phyloP scores from a whole-genome alignment of 2,797 vertebrate genomes.

The Fistularia commersonii region DNA sequence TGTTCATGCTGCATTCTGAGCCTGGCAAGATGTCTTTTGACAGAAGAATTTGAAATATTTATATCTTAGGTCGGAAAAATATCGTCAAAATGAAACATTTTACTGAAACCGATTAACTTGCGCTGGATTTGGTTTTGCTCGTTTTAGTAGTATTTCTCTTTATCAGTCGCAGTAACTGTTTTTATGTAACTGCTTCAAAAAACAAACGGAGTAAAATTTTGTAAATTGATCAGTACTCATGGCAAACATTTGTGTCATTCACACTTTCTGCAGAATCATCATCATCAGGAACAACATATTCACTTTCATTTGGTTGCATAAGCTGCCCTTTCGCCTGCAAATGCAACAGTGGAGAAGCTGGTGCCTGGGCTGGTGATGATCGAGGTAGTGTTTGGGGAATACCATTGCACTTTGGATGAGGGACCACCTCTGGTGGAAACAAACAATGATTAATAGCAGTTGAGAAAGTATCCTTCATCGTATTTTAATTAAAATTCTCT shows the following conservation, averaged over 20 bases:
- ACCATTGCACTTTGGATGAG: conserved; percentile 9
- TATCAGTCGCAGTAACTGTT: too few relatives aligned
- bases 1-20: too few relatives aligned
- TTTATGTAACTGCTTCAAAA: too few relatives aligned
- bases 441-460: conserved; percentile 8
- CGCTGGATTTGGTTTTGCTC: too few relatives aligned
- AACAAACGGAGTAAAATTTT: too few relatives aligned
- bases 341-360: conserved; percentile 39
- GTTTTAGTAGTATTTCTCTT: too few relatives aligned
- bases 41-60: too few relatives aligned
- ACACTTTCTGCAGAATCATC: conserved; percentile 8
- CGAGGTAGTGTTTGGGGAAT: background rate
- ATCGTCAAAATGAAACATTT: too few relatives aligned
- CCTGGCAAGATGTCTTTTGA: too few relatives aligned
- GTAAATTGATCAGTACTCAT: too few relatives aligned
- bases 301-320: conserved; percentile 4
- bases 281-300: conserved; percentile 39
- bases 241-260: background rate
- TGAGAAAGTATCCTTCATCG: background rate
- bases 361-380: conserved; percentile 21
- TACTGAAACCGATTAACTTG: too few relatives aligned
- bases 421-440: conserved; percentile 30
- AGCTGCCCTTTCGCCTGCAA: background rate
- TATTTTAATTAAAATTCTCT: background rate
- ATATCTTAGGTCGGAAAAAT: too few relatives aligned